Evolutionary conservation across 2,113 vertebrate genomes (phyloP).

Genomic region (Bettongia penicillata): DNA sequence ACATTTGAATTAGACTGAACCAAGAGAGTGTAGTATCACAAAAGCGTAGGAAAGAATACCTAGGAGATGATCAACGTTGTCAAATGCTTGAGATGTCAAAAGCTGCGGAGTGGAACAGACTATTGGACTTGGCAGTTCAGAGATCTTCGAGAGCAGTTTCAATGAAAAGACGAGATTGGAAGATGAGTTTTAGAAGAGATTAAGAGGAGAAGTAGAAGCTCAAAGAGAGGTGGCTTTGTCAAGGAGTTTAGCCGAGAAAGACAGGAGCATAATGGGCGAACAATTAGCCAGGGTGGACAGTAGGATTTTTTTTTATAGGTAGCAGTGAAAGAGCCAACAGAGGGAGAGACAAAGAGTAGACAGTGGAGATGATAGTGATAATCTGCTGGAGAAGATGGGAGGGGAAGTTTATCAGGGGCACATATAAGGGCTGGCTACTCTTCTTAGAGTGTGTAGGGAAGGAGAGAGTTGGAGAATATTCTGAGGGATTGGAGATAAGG

Average conservation of each 20-base stretch:
- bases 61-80: background rate
- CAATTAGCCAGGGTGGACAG: background rate
- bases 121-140: background rate
- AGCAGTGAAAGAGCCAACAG: too few relatives aligned
- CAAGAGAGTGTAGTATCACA: background rate
- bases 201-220: background rate
- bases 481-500: background rate
- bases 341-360: background rate
- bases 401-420: background rate
- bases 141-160: background rate
- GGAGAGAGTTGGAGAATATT: background rate
- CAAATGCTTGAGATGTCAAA: background rate
- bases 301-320: background rate
- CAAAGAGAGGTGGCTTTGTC: background rate
- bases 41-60: background rate
- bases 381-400: background rate
- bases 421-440: background rate
- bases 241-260: background rate
- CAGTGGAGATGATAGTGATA: background rate
- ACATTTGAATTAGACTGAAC: background rate
- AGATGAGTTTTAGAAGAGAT: background rate
- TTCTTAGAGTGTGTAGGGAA: background rate
- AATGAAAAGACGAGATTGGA: background rate
- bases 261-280: background rate
- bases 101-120: background rate